Evolutionary conservation across 2,113 vertebrate genomes (phyloP).

Genomic region (Diadophis punctatus): DNA sequence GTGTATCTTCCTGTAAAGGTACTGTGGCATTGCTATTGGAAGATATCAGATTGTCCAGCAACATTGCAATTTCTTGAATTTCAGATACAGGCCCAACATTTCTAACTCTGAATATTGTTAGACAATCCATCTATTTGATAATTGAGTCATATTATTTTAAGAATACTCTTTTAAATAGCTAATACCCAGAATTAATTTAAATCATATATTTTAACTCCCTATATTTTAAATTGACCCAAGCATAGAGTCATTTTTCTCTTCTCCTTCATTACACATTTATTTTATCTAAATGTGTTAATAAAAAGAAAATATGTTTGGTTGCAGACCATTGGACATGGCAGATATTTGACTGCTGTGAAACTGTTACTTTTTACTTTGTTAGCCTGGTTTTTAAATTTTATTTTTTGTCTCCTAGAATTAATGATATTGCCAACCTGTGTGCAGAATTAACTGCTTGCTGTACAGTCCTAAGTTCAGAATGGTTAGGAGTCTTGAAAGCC

Average conservation of each 20-base stretch:
- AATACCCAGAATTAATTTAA: not conserved
- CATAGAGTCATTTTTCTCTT: not conserved
- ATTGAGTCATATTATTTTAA: not conserved
- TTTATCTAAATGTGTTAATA: not conserved
- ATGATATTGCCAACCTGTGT: slow-evolving; percentile 68
- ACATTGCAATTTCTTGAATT: not conserved
- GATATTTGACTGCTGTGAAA: not conserved
- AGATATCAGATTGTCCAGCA: not conserved
- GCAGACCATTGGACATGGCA: not conserved
- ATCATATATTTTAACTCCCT: not conserved
- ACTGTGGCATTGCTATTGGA: not conserved
- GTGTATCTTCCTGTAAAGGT: not conserved
- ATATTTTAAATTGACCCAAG: not conserved
- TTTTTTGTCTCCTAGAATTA: slow-evolving; percentile 57
- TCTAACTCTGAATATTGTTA: not conserved
- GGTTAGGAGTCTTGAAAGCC: slow-evolving; percentile 68
- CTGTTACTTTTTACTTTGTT: not conserved
- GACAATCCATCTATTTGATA: not conserved
- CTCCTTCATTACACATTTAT: not conserved
- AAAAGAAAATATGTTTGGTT: not conserved
- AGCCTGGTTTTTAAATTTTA: not conserved
- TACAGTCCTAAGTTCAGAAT: slow-evolving; percentile 67
- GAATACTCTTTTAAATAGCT: not conserved
- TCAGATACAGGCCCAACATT: not conserved
- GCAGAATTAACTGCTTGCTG: slow-evolving; percentile 70